phyloP scores from a whole-genome alignment of 2,888 invertebrate genomes.

The Ochropleura plecta region DNA sequence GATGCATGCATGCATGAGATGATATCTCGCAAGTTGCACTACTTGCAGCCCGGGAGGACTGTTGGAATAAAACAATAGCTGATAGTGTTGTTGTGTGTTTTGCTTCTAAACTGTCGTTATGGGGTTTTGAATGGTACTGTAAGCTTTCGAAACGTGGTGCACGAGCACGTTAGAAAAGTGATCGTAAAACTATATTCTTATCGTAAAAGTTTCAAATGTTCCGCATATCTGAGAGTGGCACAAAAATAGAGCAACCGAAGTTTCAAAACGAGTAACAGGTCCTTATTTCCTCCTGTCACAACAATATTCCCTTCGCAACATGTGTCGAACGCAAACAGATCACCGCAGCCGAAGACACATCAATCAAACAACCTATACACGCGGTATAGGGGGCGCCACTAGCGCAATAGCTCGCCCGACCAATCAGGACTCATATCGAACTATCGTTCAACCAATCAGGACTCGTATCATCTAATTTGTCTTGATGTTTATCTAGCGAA shows the following conservation, averaged over 20 bases:
- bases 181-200: conserved; percentile 19
- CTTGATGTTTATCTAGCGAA: conserved; percentile 62
- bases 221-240: background rate
- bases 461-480: conserved; percentile 59
- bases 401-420: conserved; percentile 17
- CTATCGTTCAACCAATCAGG: conserved; percentile 44
- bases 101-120: conserved; percentile 16
- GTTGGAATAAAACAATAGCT: conserved; percentile 21
- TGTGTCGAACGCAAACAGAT: conserved; percentile 26
- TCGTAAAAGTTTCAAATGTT: background rate
- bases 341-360: conserved; percentile 31
- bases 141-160: background rate
- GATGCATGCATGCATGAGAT: conserved; percentile 39
- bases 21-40: conserved; percentile 26
- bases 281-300: conserved; percentile 1
- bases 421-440: conserved; percentile 45
- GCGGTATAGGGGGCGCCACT: conserved; percentile 14
- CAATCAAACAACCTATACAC: conserved; percentile 42
- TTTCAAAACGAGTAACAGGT: background rate
- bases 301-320: conserved; percentile 1
- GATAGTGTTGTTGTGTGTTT: background rate
- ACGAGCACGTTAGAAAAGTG: background rate
- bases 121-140: conserved; percentile 12
- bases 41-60: conserved; percentile 10
- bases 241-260: background rate